These are phyloP conservation scores for Tipula vernalis DNA, from an alignment of 2,888 invertebrate species.

Conservation along the genomic window DNA sequence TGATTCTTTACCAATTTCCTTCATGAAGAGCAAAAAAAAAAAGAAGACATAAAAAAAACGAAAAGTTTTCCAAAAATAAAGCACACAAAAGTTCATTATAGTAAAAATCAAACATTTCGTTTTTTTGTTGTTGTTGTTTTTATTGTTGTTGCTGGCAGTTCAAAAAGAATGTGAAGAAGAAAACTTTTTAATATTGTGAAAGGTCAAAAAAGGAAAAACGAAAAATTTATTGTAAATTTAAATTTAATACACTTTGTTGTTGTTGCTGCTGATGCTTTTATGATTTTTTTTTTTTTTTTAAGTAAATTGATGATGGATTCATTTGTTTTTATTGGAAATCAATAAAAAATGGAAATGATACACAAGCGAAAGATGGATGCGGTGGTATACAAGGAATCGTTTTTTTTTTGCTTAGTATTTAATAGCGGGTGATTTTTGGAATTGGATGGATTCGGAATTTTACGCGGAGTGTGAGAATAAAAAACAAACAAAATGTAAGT, in stretches of 20 bases:
- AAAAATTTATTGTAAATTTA: neutral
- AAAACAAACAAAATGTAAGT: no score
- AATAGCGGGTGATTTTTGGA: no score
- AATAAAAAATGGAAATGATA: neutral
- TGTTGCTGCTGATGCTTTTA: neutral
- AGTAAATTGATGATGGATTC: neutral
- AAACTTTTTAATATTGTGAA: conserved; percentile 4
- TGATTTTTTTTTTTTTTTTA: neutral
- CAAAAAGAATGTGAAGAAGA: neutral
- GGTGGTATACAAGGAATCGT: no score
- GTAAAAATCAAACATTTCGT: neutral
- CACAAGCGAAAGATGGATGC: no score
- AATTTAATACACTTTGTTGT: neutral
- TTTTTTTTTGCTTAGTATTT: no score
- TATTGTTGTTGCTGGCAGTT: neutral
- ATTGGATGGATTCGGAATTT: no score
- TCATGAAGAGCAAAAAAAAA: neutral
- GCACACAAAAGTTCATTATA: neutral
- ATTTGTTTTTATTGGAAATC: neutral
- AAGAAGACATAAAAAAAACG: no score
- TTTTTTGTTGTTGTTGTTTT: neutral
- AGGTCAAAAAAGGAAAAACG: neutral
- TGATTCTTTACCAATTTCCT: neutral
- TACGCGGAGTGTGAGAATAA: no score
- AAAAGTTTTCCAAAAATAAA: neutral